A percentile compares a stretch with the other conserved stretches of the same genome.
Evolutionary conservation across 2,888 invertebrate genomes (phyloP).

Genomic region (Scaptomyza polygonia): DNA sequence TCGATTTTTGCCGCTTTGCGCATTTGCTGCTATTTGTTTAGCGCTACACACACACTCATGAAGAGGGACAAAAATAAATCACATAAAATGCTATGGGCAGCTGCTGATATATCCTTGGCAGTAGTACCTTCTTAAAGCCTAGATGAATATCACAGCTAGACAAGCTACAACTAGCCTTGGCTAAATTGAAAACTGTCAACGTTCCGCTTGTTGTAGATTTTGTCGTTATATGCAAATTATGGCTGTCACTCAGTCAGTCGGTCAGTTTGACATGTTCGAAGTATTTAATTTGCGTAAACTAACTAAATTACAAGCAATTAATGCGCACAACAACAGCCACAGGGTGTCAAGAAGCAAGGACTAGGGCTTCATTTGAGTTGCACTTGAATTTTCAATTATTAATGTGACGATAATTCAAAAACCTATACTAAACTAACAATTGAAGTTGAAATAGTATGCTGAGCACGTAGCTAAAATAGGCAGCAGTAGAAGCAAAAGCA

Average conservation of each 20-base stretch:
- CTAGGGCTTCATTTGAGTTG: neutral
- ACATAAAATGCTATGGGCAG: constrained; percentile 33
- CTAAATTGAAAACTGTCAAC: constrained; percentile 46
- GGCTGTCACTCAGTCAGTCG: constrained; percentile 16
- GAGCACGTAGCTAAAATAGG: constrained; percentile 40
- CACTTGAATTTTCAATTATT: constrained; percentile 29
- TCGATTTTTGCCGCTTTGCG: constrained; percentile 66
- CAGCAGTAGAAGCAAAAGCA: neutral
- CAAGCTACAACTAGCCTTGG: constrained; percentile 6
- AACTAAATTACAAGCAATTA: constrained; percentile 60
- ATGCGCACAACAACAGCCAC: constrained; percentile 7
- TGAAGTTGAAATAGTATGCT: constrained; percentile 40
- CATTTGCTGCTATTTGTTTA: constrained; percentile 57
- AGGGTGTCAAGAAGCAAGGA: neutral
- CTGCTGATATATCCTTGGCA: constrained; percentile 52
- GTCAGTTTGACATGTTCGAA: constrained; percentile 4
- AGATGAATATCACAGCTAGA: constrained; percentile 31
- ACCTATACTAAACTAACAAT: constrained; percentile 33
- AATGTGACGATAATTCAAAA: constrained; percentile 42
- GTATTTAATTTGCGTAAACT: constrained; percentile 48
- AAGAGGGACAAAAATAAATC: constrained; percentile 7
- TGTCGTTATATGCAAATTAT: constrained; percentile 29
- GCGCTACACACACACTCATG: constrained; percentile 27
- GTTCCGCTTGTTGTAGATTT: constrained; percentile 1
- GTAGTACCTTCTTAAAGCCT: constrained; percentile 51